Evolutionary conservation across 2,113 vertebrate genomes (phyloP).

Genomic region (Pollimyrus isidori): DNA sequence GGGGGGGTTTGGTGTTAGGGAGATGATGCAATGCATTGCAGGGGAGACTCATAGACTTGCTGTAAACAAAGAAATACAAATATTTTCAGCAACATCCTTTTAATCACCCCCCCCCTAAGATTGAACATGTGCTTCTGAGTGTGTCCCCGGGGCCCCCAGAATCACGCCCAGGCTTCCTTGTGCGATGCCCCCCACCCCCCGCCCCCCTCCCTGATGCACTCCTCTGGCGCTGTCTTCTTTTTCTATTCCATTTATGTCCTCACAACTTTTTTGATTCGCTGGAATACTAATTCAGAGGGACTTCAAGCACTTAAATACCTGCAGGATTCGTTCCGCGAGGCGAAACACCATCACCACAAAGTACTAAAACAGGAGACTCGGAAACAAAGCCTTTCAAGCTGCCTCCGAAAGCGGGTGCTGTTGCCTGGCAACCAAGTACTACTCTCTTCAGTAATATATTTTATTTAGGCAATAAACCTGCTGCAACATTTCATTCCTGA

Average conservation of each 20-base stretch:
- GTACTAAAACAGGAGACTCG: neutral
- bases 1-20: neutral
- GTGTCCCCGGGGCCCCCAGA: neutral
- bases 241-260: neutral
- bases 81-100: neutral
- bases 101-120: neutral
- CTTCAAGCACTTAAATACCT: neutral
- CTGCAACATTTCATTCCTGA: neutral
- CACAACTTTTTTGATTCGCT: neutral
- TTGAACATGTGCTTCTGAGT: neutral
- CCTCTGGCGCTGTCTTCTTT: neutral
- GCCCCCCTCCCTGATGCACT: too few species aligned
- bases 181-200: neutral
- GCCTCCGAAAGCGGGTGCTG: neutral
- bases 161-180: neutral
- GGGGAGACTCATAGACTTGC: neutral
- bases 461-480: neutral
- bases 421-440: conserved; percentile 7
- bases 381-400: neutral
- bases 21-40: neutral
- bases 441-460: neutral
- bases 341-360: neutral
- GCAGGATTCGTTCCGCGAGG: neutral
- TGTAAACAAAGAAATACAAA: neutral
- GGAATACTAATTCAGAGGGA: neutral